phyloP scores from a whole-genome alignment of 2,888 invertebrate species.

The Brachyopa scutellaris region DNA sequence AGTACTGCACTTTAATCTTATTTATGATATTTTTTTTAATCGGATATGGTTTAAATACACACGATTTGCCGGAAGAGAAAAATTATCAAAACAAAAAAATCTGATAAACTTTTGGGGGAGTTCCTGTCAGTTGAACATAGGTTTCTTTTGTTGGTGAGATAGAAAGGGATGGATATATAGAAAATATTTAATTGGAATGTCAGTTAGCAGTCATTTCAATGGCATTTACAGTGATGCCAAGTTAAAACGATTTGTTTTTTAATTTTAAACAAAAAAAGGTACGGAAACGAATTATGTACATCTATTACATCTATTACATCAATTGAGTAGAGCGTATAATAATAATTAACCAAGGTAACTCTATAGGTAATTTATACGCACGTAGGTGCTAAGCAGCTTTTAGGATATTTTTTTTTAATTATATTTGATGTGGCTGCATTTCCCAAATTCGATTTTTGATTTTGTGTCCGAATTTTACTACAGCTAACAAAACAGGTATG shows the following conservation, averaged over 20 bases:
- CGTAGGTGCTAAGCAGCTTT: no score
- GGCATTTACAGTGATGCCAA: constrained; percentile 36
- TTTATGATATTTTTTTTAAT: not conserved
- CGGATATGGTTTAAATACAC: constrained; percentile 8
- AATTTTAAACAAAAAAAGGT: constrained; percentile 53
- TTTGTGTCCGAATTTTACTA: no score
- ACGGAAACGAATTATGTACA: no score
- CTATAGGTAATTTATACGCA: no score
- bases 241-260: no score
- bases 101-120: constrained; percentile 55
- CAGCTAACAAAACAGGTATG: no score
- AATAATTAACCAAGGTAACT: no score
- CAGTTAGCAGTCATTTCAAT: constrained; percentile 23
- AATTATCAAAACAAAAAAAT: constrained; percentile 62
- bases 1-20: constrained; percentile 6
- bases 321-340: no score
- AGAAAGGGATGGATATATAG: constrained; percentile 9
- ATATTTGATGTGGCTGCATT: no score
- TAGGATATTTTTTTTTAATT: no score
- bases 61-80: constrained; percentile 48
- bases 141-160: constrained; percentile 21
- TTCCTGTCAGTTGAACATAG: constrained; percentile 39
- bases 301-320: no score
- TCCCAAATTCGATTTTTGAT: no score
- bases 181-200: not conserved